These are phyloP conservation scores for Dallia pectoralis DNA, from an alignment of 2,797 vertebrate genomes.

Conservation along the genomic window DNA sequence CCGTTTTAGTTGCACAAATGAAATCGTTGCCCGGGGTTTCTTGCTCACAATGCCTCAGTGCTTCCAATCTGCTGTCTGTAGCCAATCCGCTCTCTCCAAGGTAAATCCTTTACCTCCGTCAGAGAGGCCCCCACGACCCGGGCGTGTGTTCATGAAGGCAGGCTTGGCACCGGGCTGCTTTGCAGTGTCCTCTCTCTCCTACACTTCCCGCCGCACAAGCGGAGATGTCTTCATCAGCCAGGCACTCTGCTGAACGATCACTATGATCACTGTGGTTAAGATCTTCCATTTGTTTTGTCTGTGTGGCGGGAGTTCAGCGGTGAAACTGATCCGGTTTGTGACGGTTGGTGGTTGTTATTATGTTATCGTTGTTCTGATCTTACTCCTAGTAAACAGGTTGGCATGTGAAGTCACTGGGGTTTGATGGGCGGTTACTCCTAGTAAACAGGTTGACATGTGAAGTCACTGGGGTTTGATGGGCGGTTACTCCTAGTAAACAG, in stretches of 20 bases:
- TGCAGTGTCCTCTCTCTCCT: background rate
- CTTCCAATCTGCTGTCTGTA: constrained; percentile 71
- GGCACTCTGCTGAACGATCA: constrained; percentile 62
- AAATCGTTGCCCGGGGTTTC: constrained; percentile 72
- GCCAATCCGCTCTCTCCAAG: constrained; percentile 76
- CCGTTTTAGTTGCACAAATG: constrained; percentile 53
- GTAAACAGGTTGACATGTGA: no score
- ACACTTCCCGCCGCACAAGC: constrained; percentile 57
- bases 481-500: no score
- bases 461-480: no score
- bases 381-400: no score
- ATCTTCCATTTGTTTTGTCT: no score
- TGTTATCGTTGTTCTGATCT: no score
- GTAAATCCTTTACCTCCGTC: constrained; percentile 86
- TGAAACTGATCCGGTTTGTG: no score
- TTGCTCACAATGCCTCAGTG: constrained; percentile 67
- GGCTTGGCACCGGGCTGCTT: constrained; percentile 59
- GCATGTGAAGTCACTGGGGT: no score
- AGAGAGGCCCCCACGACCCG: constrained; percentile 79
- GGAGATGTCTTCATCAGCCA: constrained; percentile 75
- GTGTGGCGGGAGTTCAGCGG: no score
- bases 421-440: no score
- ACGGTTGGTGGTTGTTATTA: no score
- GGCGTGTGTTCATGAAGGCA: constrained; percentile 76
- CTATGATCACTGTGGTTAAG: constrained; percentile 57